phyloP scores from a whole-genome alignment of 30 jellyfish, hydroid and myxozoan species.

The Aurelia sp. region DNA sequence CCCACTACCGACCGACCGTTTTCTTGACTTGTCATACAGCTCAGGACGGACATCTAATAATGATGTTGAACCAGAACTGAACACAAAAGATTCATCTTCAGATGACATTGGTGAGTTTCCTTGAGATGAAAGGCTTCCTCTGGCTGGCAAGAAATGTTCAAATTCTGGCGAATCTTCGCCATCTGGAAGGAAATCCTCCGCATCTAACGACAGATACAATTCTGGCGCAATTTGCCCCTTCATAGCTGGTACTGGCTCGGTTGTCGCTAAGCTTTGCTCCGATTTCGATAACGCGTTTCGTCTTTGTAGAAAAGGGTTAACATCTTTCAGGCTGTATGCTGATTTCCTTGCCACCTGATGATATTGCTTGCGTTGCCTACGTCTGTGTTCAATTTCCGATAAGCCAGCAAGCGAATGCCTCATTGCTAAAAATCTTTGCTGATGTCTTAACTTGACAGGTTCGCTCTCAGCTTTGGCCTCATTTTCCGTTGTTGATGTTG shows the following conservation, averaged over 20 bases:
- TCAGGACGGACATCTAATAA: conserved; percentile 10
- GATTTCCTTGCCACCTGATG: neutral
- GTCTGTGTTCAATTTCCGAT: neutral
- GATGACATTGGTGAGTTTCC: conserved; percentile 23
- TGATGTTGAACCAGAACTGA: neutral
- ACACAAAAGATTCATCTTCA: conserved; percentile 10
- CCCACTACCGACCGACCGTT: conserved; percentile 11
- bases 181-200: neutral
- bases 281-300: conserved; percentile 56
- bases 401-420: neutral
- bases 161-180: neutral
- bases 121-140: conserved; percentile 5
- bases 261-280: neutral
- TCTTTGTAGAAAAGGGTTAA: conserved; percentile 35
- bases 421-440: neutral
- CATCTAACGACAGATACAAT: neutral
- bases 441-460: neutral
- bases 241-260: neutral
- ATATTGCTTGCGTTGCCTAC: neutral
- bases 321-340: neutral
- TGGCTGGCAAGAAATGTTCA: conserved; percentile 2
- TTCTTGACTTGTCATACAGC: conserved; percentile 26
- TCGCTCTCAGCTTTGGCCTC: neutral
- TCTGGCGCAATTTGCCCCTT: conserved; percentile 28
- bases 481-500: neutral